Evolutionary conservation across 2,888 invertebrate species (phyloP), one percentile per base, ranked within the genome.

Genomic region (Drosophila diplacantha): DNA sequence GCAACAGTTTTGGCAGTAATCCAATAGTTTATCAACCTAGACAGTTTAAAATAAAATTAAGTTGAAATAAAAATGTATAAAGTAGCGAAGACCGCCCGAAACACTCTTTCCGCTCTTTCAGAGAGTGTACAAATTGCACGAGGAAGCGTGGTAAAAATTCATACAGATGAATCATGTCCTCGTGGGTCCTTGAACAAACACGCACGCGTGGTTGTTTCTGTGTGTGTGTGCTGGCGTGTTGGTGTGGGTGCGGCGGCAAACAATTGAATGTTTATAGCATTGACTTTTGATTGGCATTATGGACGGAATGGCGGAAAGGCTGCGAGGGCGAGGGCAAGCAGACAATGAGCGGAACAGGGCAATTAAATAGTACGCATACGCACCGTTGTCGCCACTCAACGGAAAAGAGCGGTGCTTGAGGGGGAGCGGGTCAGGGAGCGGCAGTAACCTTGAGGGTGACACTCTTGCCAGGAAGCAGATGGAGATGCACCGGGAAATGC

Each of bases 281-380:
- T 70, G 71, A 71, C 71, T 71, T 71, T 71, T 71, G 71, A 70
- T 71, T 70, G 71, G 67, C 58, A 51, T 58, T 70, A 62, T 70
- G 57, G 63, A 35, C 24, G 43, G 49, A 51, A 34, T 34, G 50
- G 44, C 24, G 43, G 49, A 51, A 34, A 29, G 50, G 44, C 20
- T 39, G 53, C 8, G 44, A 12, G 22, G 9, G 11, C 31, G 22
- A 8, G 14, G 38, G 38, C n/a, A 44, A 14, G 24, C 34, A 31
- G 34, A 44, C 44, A 65, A 46, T 26, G 24, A 31, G 39, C 20
- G 52, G 32, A 34, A 39, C 43, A 24, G 34, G 53, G 51, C 70
- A 72, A 73, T 70, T 72, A 72, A 54, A 61, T 43, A 67, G 73
- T 60, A 64, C 71, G 47, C 59, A 74, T 71, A 69, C 64, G 74